Evolutionary conservation across 2,888 invertebrate species (phyloP).

Genomic region (Galeopsomyia nigrocyanea): DNA sequence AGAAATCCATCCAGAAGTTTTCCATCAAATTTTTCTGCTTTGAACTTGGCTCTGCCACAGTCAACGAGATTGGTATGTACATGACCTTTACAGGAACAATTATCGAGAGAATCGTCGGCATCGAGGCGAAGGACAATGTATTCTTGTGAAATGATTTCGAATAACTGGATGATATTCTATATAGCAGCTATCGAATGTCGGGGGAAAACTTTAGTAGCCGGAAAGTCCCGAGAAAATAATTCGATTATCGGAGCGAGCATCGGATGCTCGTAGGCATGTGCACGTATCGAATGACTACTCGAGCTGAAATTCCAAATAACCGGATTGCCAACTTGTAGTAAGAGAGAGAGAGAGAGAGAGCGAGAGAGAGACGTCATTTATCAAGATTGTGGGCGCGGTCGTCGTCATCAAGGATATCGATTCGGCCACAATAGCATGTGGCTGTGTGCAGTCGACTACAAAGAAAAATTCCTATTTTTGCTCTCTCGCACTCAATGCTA

Average conservation of each 20-base stretch:
- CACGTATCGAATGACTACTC: not conserved
- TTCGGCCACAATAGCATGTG: not conserved
- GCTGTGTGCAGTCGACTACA: no score
- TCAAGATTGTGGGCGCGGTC: slow-evolving; percentile 29
- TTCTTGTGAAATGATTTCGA: no score
- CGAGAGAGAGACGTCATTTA: slow-evolving; percentile 42
- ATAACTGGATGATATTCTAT: no score
- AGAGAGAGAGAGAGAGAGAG: no score
- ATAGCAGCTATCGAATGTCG: slow-evolving; percentile 1
- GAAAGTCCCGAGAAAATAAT: slow-evolving; percentile 4
- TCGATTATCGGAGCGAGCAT: slow-evolving; percentile 19
- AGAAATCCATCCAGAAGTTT: no score
- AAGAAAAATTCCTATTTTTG: no score
- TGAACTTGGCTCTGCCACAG: not conserved
- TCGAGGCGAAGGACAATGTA: no score
- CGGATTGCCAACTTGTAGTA: not conserved
- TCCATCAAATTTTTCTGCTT: not conserved
- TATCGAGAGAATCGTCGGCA: no score
- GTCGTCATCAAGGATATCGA: slow-evolving; percentile 17
- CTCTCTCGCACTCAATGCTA: not conserved
- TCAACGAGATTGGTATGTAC: not conserved
- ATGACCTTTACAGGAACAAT: no score
- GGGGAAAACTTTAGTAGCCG: slow-evolving; percentile 3
- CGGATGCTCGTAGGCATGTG: not conserved
- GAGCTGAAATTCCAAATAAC: slow-evolving; percentile 16